These are phyloP conservation scores for Lordiphosa collinella DNA, from an alignment of 1,140 invertebrate species.

Conservation along the genomic window DNA sequence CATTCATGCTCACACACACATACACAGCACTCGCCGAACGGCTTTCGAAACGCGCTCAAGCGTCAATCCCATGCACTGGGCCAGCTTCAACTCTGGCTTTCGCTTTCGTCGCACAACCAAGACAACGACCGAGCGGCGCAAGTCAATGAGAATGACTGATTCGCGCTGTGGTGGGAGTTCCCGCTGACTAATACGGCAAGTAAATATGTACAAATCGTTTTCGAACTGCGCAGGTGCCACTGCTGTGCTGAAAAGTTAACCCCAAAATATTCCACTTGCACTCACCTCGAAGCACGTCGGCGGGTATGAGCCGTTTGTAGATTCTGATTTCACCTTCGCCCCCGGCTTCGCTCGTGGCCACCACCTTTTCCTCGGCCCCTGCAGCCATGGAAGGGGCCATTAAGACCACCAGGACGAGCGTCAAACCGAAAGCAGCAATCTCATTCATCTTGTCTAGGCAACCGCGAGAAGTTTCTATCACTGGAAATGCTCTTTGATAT, in stretches of 20 bases:
- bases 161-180: no score
- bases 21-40: background rate
- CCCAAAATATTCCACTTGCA: conserved; percentile 5
- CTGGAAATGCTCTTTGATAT: conserved; percentile 1
- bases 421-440: conserved; percentile 3
- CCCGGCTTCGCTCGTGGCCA: conserved; percentile 4
- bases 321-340: conserved; percentile 82
- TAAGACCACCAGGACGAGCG: conserved; percentile 17
- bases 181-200: no score
- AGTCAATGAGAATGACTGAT: no score
- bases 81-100: conserved; percentile 3
- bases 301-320: conserved; percentile 89
- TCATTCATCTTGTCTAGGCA: conserved; percentile 37
- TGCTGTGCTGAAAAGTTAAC: background rate
- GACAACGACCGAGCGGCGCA: no score
- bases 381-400: conserved; percentile 6
- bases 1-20: background rate
- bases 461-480: conserved; percentile 7
- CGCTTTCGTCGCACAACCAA: conserved; percentile 8
- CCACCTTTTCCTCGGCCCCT: conserved; percentile 18
- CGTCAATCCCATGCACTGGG: conserved; percentile 4
- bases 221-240: background rate
- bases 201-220: no score
- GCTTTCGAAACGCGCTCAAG: conserved; percentile 6
- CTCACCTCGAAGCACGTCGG: conserved; percentile 91